phyloP scores from a whole-genome alignment of 2,888 invertebrate genomes.

The Diabrotica balteata region DNA sequence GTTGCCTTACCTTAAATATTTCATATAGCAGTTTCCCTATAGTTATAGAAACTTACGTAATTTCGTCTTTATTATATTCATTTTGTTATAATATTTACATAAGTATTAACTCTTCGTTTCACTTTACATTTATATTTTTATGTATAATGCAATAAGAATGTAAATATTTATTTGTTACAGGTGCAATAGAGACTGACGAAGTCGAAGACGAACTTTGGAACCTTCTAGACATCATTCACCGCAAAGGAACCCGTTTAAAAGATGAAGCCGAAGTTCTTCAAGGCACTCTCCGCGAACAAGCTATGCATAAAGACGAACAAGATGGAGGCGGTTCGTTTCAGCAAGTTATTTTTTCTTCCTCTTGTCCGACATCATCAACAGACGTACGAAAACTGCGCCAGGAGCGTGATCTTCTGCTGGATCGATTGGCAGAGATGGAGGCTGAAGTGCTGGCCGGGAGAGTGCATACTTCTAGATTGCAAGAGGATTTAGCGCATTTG shows the following conservation, averaged over 20 bases:
- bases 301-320: constrained; percentile 40
- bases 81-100: too few relatives aligned
- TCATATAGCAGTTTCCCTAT: too few relatives aligned
- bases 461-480: constrained; percentile 70
- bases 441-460: constrained; percentile 73
- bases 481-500: constrained; percentile 69
- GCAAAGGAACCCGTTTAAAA: constrained; percentile 71
- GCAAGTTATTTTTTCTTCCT: constrained; percentile 53
- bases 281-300: constrained; percentile 71
- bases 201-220: constrained; percentile 77
- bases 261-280: constrained; percentile 65
- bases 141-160: too few relatives aligned
- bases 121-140: too few relatives aligned
- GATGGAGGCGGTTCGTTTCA: constrained; percentile 53
- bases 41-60: too few relatives aligned
- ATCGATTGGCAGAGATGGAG: constrained; percentile 75
- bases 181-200: constrained; percentile 35
- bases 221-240: constrained; percentile 84
- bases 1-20: too few relatives aligned
- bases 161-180: constrained; percentile 22
- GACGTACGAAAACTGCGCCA: constrained; percentile 71
- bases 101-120: too few relatives aligned
- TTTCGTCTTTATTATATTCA: too few relatives aligned
- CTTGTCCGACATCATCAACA: constrained; percentile 59
- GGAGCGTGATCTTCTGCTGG: constrained; percentile 78